Evolutionary conservation across 1,140 invertebrate species (phyloP).

Genomic region (Parasteatoda tepidariorum): DNA sequence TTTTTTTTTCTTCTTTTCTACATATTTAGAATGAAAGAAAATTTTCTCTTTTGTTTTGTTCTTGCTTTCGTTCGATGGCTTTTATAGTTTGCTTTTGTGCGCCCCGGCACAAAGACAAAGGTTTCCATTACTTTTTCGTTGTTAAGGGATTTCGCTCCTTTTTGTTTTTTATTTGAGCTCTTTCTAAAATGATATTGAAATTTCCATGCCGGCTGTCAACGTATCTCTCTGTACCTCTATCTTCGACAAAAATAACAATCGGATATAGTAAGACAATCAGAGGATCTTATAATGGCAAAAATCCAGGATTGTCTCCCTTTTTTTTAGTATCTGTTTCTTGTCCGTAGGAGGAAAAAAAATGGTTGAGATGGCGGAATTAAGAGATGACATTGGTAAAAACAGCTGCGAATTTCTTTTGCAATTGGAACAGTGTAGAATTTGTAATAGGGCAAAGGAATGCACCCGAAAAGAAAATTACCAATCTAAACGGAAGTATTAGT

Average conservation of each 20-base stretch:
- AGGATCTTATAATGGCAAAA: background rate
- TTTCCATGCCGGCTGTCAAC: background rate
- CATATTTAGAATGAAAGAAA: background rate
- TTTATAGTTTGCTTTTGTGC: background rate
- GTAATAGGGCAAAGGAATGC: no score
- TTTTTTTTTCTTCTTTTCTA: background rate
- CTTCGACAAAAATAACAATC: background rate
- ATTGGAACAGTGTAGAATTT: no score
- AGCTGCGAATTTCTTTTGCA: no score
- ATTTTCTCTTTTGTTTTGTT: background rate
- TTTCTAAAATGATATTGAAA: background rate
- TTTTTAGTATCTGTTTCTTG: background rate
- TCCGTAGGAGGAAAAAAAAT: background rate
- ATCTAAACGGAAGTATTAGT: no score
- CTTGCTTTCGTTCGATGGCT: background rate
- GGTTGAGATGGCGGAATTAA: background rate
- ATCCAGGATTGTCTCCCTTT: background rate
- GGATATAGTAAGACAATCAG: background rate
- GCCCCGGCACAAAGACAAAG: slow-evolving; percentile 5
- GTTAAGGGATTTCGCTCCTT: background rate
- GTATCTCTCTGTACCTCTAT: background rate
- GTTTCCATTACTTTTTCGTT: slow-evolving; percentile 8
- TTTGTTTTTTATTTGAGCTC: background rate
- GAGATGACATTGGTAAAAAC: no score
- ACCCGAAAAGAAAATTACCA: no score